Conservation (phyloP, 92 coral and sea anemone genomes). For the Plumapathes pennacea region DNA sequence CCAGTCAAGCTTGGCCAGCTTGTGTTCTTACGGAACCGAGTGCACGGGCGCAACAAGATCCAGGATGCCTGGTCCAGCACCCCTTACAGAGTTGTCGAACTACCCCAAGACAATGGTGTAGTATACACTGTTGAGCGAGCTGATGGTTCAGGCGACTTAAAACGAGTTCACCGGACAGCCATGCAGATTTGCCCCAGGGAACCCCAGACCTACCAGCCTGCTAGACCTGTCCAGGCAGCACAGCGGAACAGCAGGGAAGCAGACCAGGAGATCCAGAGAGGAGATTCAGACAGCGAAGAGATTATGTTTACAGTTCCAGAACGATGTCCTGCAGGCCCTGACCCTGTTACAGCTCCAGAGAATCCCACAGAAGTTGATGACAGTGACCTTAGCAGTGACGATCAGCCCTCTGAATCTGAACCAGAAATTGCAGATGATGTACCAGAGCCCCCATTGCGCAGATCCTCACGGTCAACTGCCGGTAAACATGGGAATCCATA, state of each 20-base stretch:
- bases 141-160: not conserved
- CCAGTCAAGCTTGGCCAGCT: conserved; percentile 18
- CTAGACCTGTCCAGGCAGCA: too few species aligned
- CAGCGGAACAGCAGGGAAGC: too few species aligned
- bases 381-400: too few species aligned
- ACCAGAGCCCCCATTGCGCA: conserved; percentile 10
- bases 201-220: too few species aligned
- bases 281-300: too few species aligned
- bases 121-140: conserved; percentile 7
- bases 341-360: too few species aligned
- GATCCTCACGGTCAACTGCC: conserved; percentile 15
- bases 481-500: conserved; percentile 12
- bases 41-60: conserved; percentile 27
- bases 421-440: conserved; percentile 4
- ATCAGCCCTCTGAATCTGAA: not conserved
- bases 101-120: not conserved
- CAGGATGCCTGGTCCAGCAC: conserved; percentile 19
- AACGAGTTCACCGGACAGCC: not conserved
- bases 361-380: not conserved
- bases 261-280: too few species aligned
- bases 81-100: conserved; percentile 2
- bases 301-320: too few species aligned
- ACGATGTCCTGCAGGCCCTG: not conserved
- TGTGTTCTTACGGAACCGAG: conserved; percentile 25
- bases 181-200: too few species aligned